Evolutionary conservation across 53 echinoderm and acorn worm species (phyloP), one percentile per base, ranked within the genome.

Genomic region (Zoroaster sp.): DNA sequence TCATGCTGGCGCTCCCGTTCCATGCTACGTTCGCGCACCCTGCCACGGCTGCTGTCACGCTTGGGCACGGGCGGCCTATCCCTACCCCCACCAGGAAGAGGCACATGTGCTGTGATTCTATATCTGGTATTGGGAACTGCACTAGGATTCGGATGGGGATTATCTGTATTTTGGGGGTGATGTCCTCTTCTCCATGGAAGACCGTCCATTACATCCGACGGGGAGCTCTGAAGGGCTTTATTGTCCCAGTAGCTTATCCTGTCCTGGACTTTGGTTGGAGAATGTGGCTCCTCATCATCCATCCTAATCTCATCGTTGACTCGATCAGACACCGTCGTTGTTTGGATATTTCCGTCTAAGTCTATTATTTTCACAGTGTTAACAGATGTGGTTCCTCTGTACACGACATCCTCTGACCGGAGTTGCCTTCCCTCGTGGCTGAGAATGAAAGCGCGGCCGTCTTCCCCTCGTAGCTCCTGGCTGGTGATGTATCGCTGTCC

Each of bases 1-100:
- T 95, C 97, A 18, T 89, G 90, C 83, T 95, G 94, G 41, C 89
- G 93, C 18, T 97, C 97, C 54, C 97, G 49, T 73, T 97, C 97
- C 73, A 95, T 91, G 72, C 93, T 95, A 37, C 97, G 76, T 45
- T 97, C 97, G 28, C 97, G 83, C 1, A 97, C 83, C 66, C 95
- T 82, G 0, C 93, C 89, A 0, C 88, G 67, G 47, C 94, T 90
- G 78, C 93, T 93, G 36, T 86, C 78, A 70, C 94, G 89, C 55
- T 91, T 87, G 41, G 92, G 91, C 5, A 90, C 90, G 0, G 89
- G 77, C 3, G 90, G 90, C 40, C 90, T 92, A 15, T 88, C 93
- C 35, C 80, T 53, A 63, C 85, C 85, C 11, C 85, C 71, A 21
- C 85, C 85, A 8, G 85, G 85, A 2, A 85, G 49, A 4, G 82